A percentile compares a stretch with the other conserved stretches of the same genome.
These are phyloP conservation scores for Trilocha varians DNA, from an alignment of 2,888 invertebrate genomes.

Conservation along the genomic window DNA sequence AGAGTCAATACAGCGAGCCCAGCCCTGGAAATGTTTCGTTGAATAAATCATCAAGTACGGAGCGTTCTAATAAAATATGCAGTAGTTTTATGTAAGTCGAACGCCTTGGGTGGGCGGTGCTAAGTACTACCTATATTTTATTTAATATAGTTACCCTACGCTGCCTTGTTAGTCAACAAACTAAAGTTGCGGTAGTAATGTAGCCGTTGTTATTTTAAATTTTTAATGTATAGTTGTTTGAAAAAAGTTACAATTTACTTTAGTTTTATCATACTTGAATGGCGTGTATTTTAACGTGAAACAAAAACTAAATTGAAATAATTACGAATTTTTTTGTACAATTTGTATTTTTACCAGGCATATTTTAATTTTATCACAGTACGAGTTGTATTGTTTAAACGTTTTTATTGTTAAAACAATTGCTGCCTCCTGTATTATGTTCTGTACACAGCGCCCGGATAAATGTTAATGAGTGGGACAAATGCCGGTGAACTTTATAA, in stretches of 20 bases:
- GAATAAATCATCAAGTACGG: conserved; percentile 63
- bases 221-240: too few species aligned
- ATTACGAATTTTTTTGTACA: too few species aligned
- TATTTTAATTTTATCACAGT: too few species aligned
- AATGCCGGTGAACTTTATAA: conserved; percentile 15
- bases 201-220: too few species aligned
- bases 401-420: neutral
- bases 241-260: too few species aligned
- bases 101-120: conserved; percentile 47
- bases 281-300: too few species aligned
- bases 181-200: conserved; percentile 10
- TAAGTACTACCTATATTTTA: conserved; percentile 57
- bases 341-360: too few species aligned
- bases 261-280: too few species aligned
- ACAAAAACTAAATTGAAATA: too few species aligned
- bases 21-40: conserved; percentile 56
- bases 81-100: conserved; percentile 67
- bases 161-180: conserved; percentile 43
- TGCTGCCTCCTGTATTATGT: neutral
- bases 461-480: conserved; percentile 52
- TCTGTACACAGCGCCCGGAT: conserved; percentile 24
- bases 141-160: conserved; percentile 55
- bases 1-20: conserved; percentile 53
- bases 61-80: conserved; percentile 65
- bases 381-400: neutral